phyloP scores from a whole-genome alignment of 2,888 invertebrate species.

The Acrobasis repandana region DNA sequence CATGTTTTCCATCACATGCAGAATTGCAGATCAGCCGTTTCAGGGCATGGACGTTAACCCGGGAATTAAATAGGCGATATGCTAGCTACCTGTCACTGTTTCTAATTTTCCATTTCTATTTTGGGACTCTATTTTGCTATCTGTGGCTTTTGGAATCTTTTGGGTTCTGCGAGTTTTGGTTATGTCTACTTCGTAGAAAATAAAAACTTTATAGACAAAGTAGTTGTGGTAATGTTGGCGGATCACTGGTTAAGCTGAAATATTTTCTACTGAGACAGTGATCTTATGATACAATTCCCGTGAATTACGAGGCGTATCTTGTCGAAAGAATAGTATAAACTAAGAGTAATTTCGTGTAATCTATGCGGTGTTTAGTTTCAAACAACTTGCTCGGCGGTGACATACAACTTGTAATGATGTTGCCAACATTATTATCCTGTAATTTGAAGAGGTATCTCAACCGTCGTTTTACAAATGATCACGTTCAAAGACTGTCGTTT shows the following conservation, averaged over 20 bases:
- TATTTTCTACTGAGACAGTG: conserved; percentile 2
- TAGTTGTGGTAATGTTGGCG: neutral
- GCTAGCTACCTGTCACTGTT: too few relatives aligned
- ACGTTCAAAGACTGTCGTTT: conserved; percentile 3
- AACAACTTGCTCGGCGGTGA: neutral
- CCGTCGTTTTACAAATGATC: conserved; percentile 4
- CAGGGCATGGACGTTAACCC: too few relatives aligned
- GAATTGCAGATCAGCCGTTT: too few relatives aligned
- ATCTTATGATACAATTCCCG: neutral
- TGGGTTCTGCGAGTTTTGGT: too few relatives aligned
- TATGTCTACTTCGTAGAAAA: too few relatives aligned
- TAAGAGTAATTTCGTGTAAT: conserved; percentile 1
- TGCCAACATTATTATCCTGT: conserved; percentile 6
- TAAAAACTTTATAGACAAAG: too few relatives aligned
- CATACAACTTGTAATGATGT: neutral
- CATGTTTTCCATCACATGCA: too few relatives aligned
- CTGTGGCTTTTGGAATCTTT: too few relatives aligned
- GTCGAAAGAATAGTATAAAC: neutral
- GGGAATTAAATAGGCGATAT: too few relatives aligned
- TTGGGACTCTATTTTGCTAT: too few relatives aligned
- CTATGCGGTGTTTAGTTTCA: conserved; percentile 1
- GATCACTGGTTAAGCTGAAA: neutral
- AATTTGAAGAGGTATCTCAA: conserved; percentile 10
- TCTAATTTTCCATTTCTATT: too few relatives aligned
- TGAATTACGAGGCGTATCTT: neutral